Evolutionary conservation across 2,113 vertebrate genomes (phyloP).

Genomic region (Setophaga coronata): DNA sequence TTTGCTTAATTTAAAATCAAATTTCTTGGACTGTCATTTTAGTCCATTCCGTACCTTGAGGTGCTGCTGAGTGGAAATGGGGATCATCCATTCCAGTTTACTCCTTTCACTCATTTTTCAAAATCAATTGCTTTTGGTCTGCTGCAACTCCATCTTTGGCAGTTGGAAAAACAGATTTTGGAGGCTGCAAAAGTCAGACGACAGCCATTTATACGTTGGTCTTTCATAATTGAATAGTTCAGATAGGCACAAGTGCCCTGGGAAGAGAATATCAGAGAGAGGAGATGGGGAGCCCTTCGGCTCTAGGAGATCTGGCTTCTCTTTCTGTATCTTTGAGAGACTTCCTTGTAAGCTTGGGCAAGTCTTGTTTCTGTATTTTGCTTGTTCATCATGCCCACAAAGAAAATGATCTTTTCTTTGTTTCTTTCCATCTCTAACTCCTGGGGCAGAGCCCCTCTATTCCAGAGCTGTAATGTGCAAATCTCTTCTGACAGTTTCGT

Average conservation of each 20-base stretch:
- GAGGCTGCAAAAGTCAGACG: neutral
- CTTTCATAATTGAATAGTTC: accelerated
- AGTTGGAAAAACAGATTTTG: neutral
- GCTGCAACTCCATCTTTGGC: neutral
- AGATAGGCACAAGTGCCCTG: neutral
- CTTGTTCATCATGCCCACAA: neutral
- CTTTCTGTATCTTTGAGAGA: neutral
- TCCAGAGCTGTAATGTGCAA: neutral
- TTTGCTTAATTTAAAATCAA: neutral
- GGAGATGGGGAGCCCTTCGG: neutral
- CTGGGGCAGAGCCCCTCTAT: neutral
- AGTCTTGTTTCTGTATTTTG: neutral
- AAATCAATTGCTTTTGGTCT: neutral
- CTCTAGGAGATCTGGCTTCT: neutral
- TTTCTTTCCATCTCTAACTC: neutral
- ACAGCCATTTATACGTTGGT: neutral
- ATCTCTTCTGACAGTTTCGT: neutral
- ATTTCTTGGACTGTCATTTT: neutral
- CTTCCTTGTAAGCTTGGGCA: neutral
- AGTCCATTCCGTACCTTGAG: neutral
- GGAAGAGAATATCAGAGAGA: neutral
- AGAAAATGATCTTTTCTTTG: neutral
- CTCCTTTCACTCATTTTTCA: neutral
- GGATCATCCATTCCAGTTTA: neutral
- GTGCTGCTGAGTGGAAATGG: neutral